A percentile compares a stretch with the other conserved stretches of the same genome.
Evolutionary conservation across 2,888 invertebrate species (phyloP).

Genomic region (Cheilosia variabilis): DNA sequence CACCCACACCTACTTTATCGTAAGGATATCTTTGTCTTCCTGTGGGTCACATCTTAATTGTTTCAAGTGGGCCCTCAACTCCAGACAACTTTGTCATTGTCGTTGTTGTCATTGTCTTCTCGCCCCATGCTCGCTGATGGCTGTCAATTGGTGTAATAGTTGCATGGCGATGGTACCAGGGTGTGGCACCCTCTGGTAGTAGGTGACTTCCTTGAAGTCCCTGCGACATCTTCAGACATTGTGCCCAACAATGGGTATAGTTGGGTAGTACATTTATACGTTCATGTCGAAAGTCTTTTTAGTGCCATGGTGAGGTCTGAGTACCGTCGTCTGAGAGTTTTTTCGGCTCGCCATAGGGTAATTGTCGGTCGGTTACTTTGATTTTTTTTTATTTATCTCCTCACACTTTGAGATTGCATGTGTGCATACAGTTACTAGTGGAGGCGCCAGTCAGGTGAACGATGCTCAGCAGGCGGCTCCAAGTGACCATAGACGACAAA

Average conservation of each 20-base stretch:
- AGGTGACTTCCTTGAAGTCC: slow-evolving; percentile 68
- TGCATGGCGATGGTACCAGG: slow-evolving; percentile 30
- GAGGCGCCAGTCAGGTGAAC: slow-evolving; percentile 29
- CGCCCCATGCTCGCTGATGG: slow-evolving; percentile 25
- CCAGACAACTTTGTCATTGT: slow-evolving; percentile 54
- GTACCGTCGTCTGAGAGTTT: slow-evolving; percentile 83
- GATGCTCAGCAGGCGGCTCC: background rate
- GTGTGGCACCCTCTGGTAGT: slow-evolving; percentile 19
- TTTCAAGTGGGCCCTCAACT: slow-evolving; percentile 61
- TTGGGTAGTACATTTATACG: background rate
- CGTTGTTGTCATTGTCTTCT: slow-evolving; percentile 43
- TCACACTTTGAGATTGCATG: background rate
- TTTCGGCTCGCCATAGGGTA: slow-evolving; percentile 65
- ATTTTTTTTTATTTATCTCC: background rate
- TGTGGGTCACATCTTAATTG: slow-evolving; percentile 75
- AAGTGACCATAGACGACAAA: slow-evolving; percentile 13
- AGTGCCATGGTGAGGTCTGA: slow-evolving; percentile 78
- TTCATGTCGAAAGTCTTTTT: background rate
- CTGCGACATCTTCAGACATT: slow-evolving; percentile 62
- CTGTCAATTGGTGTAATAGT: slow-evolving; percentile 72
- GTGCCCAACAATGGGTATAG: slow-evolving; percentile 40
- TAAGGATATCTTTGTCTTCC: slow-evolving; percentile 52
- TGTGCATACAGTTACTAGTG: background rate
- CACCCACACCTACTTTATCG: slow-evolving; percentile 29
- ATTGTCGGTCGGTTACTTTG: slow-evolving; percentile 50